These are phyloP conservation scores for Calidris pugnax DNA, from an alignment of 2,113 vertebrate species.

Conservation along the genomic window DNA sequence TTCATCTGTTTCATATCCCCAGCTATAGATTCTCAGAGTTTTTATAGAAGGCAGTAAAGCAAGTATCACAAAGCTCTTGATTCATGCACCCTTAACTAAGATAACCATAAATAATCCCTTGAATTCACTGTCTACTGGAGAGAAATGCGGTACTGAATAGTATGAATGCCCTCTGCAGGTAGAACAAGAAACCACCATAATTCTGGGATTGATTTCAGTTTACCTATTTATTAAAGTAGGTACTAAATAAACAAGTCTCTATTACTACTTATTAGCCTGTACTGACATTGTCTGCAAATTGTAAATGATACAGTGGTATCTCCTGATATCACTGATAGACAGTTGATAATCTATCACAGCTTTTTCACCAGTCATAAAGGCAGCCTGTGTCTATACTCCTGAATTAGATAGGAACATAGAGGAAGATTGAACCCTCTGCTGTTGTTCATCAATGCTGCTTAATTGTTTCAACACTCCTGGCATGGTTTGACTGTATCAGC, in stretches of 20 bases:
- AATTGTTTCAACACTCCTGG: neutral
- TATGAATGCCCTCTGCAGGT: constrained; percentile 52
- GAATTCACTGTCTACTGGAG: neutral
- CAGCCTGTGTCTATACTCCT: neutral
- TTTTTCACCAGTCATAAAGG: neutral
- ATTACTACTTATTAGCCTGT: neutral
- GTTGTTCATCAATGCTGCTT: neutral
- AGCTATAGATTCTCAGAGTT: neutral
- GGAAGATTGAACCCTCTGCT: neutral
- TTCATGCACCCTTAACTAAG: neutral
- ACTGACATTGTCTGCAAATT: neutral
- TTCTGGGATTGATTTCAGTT: neutral
- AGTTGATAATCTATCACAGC: neutral
- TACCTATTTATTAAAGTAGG: neutral
- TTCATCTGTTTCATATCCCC: neutral
- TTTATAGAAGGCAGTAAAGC: neutral
- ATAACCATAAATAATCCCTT: neutral
- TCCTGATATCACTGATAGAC: neutral
- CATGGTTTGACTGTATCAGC: neutral
- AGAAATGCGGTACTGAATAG: neutral
- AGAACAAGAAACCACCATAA: neutral
- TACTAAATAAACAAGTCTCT: neutral
- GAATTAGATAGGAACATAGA: neutral
- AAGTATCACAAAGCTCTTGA: neutral
- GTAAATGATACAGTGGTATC: neutral